These are phyloP conservation scores for Trichomalopsis sarcophagae DNA, from an alignment of 1,140 invertebrate species.

Conservation along the genomic window DNA sequence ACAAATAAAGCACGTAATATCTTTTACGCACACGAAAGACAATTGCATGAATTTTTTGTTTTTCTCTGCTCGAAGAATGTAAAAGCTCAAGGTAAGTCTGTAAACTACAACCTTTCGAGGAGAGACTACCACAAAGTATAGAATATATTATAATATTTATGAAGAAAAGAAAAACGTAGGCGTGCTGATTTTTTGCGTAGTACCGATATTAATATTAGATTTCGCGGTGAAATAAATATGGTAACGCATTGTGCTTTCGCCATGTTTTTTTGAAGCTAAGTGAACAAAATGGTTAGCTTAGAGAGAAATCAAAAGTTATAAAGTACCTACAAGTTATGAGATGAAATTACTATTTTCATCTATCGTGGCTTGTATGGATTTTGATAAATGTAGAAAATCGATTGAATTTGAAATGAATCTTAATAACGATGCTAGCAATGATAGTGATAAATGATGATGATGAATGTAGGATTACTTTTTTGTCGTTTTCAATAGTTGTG, in stretches of 20 bases:
- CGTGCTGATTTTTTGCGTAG: slow-evolving; percentile 31
- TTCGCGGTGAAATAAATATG: slow-evolving; percentile 48
- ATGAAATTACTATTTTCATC: slow-evolving; percentile 35
- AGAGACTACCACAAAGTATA: slow-evolving; percentile 6
- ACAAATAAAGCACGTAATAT: slow-evolving; percentile 61
- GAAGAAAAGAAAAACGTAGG: slow-evolving; percentile 34
- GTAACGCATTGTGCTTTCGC: slow-evolving; percentile 21
- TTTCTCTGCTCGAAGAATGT: slow-evolving; percentile 21
- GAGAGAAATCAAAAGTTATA: slow-evolving; percentile 28
- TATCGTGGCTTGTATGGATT: slow-evolving; percentile 23
- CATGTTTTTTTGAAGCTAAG: slow-evolving; percentile 6
- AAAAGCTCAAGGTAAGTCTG: slow-evolving; percentile 26
- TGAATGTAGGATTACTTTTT: slow-evolving; percentile 24
- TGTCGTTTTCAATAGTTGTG: slow-evolving; percentile 21
- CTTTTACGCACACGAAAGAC: slow-evolving; percentile 66
- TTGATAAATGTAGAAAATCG: slow-evolving; percentile 25
- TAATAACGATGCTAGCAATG: slow-evolving; percentile 32
- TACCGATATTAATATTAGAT: slow-evolving; percentile 26
- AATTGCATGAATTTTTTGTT: slow-evolving; percentile 46
- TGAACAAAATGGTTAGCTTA: slow-evolving; percentile 26
- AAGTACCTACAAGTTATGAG: slow-evolving; percentile 6
- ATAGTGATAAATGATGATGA: slow-evolving; percentile 21
- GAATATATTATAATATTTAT: slow-evolving; percentile 35
- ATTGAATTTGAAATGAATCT: slow-evolving; percentile 29
- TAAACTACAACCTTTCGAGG: slow-evolving; percentile 6